Base-by-base conservation (phyloP, 37 sponge, comb jelly and placozoan species). In the Hormiphora californensis region DNA sequence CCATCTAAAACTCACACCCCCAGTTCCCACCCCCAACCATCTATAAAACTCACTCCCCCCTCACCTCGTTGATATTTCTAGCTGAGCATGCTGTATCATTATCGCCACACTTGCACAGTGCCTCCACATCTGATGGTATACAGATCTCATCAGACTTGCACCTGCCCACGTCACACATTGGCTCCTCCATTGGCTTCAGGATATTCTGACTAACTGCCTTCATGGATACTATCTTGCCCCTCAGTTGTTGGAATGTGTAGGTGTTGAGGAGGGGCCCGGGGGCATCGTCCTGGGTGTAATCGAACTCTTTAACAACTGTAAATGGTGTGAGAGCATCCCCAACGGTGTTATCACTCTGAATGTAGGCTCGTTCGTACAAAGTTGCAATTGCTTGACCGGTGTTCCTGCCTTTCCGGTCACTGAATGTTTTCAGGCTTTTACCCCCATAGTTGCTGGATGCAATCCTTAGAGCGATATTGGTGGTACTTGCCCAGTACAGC, bases 201-300 rank as follows among this genome's bases (percentile, higher is more conserved):
- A 65, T 38, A 9, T 36, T 38, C 67, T 36, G 30, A 30, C 61
- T 57, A 30, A 30, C n/a, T 21, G 35, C 37, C 67, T 28, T 65
- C 67, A 65, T 65, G 7, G 67, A 65, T 17, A 65, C 67, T 17
- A 65, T 65, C 19, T 33, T 33, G 8, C 67, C 67, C 30, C 35
- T 65, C 4, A 65, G 34, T 36, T 65, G 67, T 36, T 65, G 67
- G 67, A 65, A 65, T 36, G 67, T 65, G 67, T 65, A 65, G 67
- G 34, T 65, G 4, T 65, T 65, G 17, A 39, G 11, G 8, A 46
- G 8, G 8, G 11, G 34, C 67, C 7, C 38, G 4, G 34, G 21
- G 7, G 32, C 37, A 7, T 32, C 67, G 33, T 31, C 7, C 19
- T 65, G 4, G 37, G 12, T 33, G 3, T 33, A 7, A 15, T 33